Percentiles rank a stretch among this genome's conserved stretches.
These are phyloP conservation scores for Nomada fabriciana DNA, from an alignment of 2,888 invertebrate species.

Conservation along the genomic window DNA sequence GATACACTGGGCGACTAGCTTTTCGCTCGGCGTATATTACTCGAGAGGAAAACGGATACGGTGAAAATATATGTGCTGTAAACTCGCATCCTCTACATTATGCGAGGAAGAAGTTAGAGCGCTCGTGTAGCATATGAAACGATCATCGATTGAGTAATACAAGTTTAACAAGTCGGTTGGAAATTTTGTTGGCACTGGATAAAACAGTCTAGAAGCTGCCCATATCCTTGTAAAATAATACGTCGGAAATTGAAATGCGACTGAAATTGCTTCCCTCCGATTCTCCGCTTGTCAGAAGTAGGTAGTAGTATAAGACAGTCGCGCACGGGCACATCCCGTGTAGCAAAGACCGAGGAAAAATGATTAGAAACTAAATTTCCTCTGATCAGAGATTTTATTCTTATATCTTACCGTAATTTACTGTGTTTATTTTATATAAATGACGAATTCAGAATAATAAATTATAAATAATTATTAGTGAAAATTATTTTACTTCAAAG, in stretches of 20 bases:
- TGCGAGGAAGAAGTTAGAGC: background rate
- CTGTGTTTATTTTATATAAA: background rate
- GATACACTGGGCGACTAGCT: conserved; percentile 60
- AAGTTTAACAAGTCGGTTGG: background rate
- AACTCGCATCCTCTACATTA: background rate
- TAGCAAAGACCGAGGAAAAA: background rate
- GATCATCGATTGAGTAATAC: background rate
- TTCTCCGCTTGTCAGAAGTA: too few relatives aligned
- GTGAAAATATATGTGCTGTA: conserved; percentile 36
- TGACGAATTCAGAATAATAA: background rate
- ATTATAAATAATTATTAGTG: background rate
- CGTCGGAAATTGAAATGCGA: background rate
- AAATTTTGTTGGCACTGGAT: background rate
- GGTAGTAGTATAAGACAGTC: background rate
- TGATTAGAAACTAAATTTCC: background rate
- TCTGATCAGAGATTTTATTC: background rate
- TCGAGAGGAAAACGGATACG: conserved; percentile 41
- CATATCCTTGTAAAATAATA: background rate
- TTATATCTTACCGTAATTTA: background rate
- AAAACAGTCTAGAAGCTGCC: too few relatives aligned
- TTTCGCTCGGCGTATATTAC: conserved; percentile 48
- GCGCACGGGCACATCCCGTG: background rate
- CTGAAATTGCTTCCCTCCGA: background rate
- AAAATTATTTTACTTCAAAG: background rate
- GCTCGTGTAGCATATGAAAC: conserved; percentile 14